phyloP scores from a whole-genome alignment of 2,113 vertebrate species.

The Platanista minor region DNA sequence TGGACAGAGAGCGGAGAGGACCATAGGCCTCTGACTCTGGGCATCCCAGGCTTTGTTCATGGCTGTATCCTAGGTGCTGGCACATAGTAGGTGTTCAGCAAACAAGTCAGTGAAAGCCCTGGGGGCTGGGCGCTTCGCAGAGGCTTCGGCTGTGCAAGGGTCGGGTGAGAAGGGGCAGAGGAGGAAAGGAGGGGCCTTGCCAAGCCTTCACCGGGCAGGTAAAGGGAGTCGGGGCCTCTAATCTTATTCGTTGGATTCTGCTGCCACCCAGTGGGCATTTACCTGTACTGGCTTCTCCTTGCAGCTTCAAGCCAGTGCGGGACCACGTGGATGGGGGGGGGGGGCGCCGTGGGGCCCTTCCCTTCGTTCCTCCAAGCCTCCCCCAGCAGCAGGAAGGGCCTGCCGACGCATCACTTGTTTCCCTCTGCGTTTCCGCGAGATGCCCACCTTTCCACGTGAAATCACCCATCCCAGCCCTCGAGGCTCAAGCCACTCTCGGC shows the following conservation, averaged over 20 bases:
- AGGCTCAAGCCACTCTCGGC: background rate
- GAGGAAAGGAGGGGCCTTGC: background rate
- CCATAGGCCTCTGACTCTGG: background rate
- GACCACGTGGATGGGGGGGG: too few relatives aligned
- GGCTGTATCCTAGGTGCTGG: background rate
- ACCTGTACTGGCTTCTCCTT: background rate
- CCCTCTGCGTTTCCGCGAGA: too few relatives aligned
- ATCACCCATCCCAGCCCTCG: background rate
- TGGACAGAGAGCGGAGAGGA: background rate
- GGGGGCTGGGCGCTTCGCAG: background rate
- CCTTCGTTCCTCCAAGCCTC: background rate
- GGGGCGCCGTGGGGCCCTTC: too few relatives aligned
- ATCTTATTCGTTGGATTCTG: constrained; percentile 32
- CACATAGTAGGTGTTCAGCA: background rate
- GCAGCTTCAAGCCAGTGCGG: fast-evolving
- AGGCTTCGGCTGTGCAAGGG: background rate
- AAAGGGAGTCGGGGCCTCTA: background rate
- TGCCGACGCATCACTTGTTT: too few relatives aligned
- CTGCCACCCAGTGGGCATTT: constrained; percentile 64
- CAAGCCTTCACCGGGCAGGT: background rate
- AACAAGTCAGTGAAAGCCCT: background rate
- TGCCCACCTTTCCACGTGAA: background rate
- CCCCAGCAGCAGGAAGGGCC: background rate
- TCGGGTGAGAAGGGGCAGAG: background rate
- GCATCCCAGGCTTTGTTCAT: background rate